Base-by-base conservation (phyloP, 2,113 vertebrate species). In the Crotalus tigris region DNA sequence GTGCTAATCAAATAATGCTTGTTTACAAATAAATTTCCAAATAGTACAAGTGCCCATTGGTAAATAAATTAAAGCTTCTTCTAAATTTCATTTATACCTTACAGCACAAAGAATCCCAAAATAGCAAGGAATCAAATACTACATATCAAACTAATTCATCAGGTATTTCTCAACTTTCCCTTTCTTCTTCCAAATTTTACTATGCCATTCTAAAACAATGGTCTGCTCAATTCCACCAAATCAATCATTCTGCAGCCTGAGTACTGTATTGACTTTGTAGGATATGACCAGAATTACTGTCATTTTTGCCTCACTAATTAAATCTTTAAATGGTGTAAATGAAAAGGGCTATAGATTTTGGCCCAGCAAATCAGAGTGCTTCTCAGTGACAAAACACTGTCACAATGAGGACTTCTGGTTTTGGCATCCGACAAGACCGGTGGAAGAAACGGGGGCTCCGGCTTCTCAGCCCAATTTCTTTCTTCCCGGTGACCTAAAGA, bases 11-110 rank as follows among this genome's bases (percentile, higher is more conserved):
- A 95, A 96, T 96, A 96, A 96, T 44, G 75, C 96, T 94, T 97
- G 96, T 97, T 98, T 97, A 97, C 97, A 98, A 97, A 98, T 97
- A 97, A 93, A 97, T 96, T 94, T 97, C 93, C 88, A 87, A 91
- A 92, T 94, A 95, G 94, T 0, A 19, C 96, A 95, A 95, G 93
- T 94, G 93, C 90, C 91, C 85, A 91, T 92, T 94, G 96, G 7
- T 91, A 93, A 96, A 23, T 92, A 95, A 96, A 95, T 95, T 95
- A 93, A 94, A 51, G 93, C 93, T 85, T 46, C 91, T 89, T 95
- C 90, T 92, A 95, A 95, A 95, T 93, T 94, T 93, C 54, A 59
- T 91, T 96, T 49, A 94, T 64, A 21, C 51, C 90, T 46, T 33
- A 64, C 85, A 86, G 91, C 95, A 93, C 69, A 93, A 58, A 57